Evolutionary conservation across 64 coral and sea anemone genomes (phyloP), one percentile per base, ranked within the genome.

Genomic region (Actinia tenebrosa): DNA sequence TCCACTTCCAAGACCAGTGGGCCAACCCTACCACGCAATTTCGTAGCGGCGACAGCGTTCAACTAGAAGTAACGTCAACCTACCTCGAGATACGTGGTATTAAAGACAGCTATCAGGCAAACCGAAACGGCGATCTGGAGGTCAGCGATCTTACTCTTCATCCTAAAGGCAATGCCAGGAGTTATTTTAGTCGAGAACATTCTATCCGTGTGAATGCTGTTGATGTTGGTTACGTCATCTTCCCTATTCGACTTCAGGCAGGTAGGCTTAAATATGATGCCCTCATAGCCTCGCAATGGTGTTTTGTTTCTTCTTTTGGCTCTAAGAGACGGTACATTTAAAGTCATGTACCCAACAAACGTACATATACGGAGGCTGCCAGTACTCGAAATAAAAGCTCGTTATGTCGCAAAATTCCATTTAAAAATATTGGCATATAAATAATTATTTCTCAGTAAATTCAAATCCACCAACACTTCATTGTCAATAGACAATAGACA

Each of bases 211-310:
- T 95, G 45, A 92, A 95, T 44, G 90, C 88, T 6, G 26, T 86
- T 77, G 90, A 53, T n/a, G 22, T 95, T 77, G 94, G 80, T 14
- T 82, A 91, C 60, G 90, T 92, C 44, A 92, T 85, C n/a, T 95
- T 95, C 58, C 94, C 89, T 26, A 63, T 95, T 22, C 82, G 87
- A n/a, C 62, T 95, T 4, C 89, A 85, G 50, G 53, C 87, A 47
- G 94, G 94, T 95, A 52, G 60, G 94, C 16, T 27, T 6, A 3
- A 72, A 1, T 26, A 30, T 27, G n/a, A 26, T 66, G 9, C 10
- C n/a, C 63, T 66, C 63, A n/a, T 10, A 10, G 63, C 63, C 19
- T 66, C 19, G n/a, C 5, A n/a, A 66, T 66, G 63, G 63, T 66
- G 63, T 66, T n/a, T 23, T 3, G 3, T 66, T 17, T 64, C n/a